Base-by-base conservation (phyloP, 2,888 invertebrate species). In the Molanna angustata region DNA sequence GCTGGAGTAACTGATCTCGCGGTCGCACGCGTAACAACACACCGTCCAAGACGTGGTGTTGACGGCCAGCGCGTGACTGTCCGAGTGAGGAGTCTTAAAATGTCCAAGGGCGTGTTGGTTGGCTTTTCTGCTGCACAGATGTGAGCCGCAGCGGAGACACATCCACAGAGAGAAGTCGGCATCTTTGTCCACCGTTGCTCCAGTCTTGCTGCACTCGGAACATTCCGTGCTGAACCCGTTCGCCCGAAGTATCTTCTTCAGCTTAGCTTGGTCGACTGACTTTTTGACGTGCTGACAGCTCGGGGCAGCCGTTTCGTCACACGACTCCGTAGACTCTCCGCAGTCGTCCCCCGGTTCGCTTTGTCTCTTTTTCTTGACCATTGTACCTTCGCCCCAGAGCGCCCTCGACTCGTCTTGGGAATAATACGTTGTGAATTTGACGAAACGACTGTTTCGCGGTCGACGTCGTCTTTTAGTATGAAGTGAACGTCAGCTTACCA, bases 11-110 rank as follows among this genome's bases (percentile, higher is more conserved):
- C 78, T 78, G 13, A 91, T 78, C 69, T 86, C 84, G 62, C 78
- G 79, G 64, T 87, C 83, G 71, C 92, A 93, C 49, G 79, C 79
- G 65, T 89, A 90, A 71, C 92, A 93, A 82, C 88, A 90, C 19
- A 90, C 78, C 52, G 77, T 80, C 82, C 86, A 88, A 17, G 79
- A 71, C 27, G 80, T 80, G 19, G 86, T 86, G 66, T 90, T 86
- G 57, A 87, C 78, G 33, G 83, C 84, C 54, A 93, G 67, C 1
- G 83, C 79, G 71, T 93, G 93, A 41, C 77, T 80, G 67, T 90
- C 90, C 0, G 88, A 90, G 64, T 81, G 85, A 0, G 88, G 86
- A 1, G 82, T 86, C 66, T 82, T 76, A 66, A 76, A 87, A 70
- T 94, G 94, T 58, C 82, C 77, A 18, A 86, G 66, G 0, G 89